Evolutionary conservation across 37 sponge, comb jelly and placozoan species (phyloP).

Genomic region (Oscarella lobularis): DNA sequence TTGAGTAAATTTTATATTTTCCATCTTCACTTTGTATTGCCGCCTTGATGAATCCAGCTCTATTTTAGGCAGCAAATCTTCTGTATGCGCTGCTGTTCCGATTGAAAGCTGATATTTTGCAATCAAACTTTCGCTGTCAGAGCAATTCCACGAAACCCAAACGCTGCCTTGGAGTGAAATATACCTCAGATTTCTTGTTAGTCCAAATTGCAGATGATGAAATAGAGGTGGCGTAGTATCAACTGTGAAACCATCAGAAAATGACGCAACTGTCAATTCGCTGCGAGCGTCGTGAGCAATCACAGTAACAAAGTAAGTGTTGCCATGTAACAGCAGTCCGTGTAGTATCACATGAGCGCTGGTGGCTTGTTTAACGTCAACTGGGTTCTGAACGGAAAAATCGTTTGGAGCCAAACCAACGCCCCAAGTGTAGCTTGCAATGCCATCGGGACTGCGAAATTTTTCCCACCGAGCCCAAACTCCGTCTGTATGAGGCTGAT

Average conservation of each 20-base stretch:
- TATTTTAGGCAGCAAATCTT: no score
- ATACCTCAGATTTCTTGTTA: background rate
- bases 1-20: background rate
- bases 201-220: background rate
- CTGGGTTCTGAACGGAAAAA: background rate
- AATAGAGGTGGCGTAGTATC: background rate
- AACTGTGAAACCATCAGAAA: background rate
- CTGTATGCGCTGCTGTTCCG: background rate
- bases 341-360: background rate
- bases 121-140: background rate
- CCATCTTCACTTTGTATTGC: background rate
- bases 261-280: background rate
- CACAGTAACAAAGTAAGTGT: constrained; percentile 4
- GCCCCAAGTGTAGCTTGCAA: background rate
- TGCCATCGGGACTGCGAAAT: background rate
- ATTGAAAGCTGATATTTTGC: background rate
- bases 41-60: no score
- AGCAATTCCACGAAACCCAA: background rate
- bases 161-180: background rate
- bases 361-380: background rate
- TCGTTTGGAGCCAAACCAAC: background rate
- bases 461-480: background rate
- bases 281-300: background rate
- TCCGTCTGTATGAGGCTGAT: constrained; percentile 1
- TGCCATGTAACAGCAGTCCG: background rate